These are phyloP conservation scores for Tachysurus vachellii DNA, from an alignment of 2,113 vertebrate genomes.

Conservation along the genomic window DNA sequence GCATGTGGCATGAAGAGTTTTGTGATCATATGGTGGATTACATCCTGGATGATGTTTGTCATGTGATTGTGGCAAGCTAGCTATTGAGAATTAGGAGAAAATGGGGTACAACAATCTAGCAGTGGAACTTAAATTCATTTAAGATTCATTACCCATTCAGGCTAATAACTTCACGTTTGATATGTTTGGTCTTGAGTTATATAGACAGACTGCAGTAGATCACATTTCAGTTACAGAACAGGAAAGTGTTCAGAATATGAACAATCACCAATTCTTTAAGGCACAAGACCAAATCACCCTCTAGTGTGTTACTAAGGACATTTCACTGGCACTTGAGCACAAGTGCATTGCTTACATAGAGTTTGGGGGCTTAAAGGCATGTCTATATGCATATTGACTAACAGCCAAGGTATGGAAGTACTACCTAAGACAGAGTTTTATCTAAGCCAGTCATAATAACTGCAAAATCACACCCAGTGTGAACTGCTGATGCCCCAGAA, in stretches of 20 bases:
- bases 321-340: background rate
- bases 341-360: background rate
- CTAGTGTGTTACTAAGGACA: background rate
- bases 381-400: background rate
- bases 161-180: too few relatives aligned
- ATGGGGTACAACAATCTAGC: too few relatives aligned
- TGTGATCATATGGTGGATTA: too few relatives aligned
- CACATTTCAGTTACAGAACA: too few relatives aligned
- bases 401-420: background rate
- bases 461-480: background rate
- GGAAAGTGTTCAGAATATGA: background rate
- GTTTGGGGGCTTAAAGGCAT: background rate
- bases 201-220: too few relatives aligned
- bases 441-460: background rate
- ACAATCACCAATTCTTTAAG: background rate
- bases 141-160: too few relatives aligned
- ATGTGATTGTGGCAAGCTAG: too few relatives aligned
- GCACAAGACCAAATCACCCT: background rate
- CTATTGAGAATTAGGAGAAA: too few relatives aligned
- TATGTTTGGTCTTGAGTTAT: too few relatives aligned
- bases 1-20: too few relatives aligned
- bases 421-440: background rate
- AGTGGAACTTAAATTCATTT: too few relatives aligned
- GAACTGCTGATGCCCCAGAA: background rate
- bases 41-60: too few relatives aligned